phyloP scores from a whole-genome alignment of 1,140 invertebrate species.

The Halesus radiatus region DNA sequence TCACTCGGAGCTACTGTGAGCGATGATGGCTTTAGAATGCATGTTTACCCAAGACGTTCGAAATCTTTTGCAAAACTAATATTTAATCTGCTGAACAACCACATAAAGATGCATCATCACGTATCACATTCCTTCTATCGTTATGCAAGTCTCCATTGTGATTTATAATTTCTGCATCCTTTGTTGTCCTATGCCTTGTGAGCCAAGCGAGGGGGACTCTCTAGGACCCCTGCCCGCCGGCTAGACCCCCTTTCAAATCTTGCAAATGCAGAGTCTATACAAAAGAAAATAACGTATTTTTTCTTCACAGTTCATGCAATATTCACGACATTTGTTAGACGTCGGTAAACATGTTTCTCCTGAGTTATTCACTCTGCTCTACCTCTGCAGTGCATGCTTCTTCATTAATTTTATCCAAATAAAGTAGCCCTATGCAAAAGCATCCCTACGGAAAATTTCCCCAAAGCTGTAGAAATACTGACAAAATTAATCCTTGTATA shows the following conservation, averaged over 20 bases:
- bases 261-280: neutral
- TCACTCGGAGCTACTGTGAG: no score
- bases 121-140: slow-evolving; percentile 20
- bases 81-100: no score
- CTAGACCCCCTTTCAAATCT: slow-evolving; percentile 4
- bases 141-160: slow-evolving; percentile 16
- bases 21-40: no score
- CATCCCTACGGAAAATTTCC: no score
- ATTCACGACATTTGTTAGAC: slow-evolving; percentile 6
- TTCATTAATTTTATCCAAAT: no score
- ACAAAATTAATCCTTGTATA: no score
- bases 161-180: slow-evolving; percentile 33
- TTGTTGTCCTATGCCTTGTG: slow-evolving; percentile 13
- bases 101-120: slow-evolving; percentile 5
- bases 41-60: no score
- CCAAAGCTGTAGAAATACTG: no score
- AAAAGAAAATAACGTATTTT: slow-evolving; percentile 33
- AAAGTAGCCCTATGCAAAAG: no score
- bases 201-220: neutral
- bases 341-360: slow-evolving; percentile 7
- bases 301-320: slow-evolving; percentile 1
- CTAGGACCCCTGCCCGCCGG: neutral
- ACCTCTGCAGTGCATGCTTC: no score
- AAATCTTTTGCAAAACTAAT: no score
- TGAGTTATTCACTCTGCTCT: no score